These are phyloP conservation scores for Prostheceraeus crozeri DNA, from an alignment of 2,888 invertebrate species.

Conservation along the genomic window DNA sequence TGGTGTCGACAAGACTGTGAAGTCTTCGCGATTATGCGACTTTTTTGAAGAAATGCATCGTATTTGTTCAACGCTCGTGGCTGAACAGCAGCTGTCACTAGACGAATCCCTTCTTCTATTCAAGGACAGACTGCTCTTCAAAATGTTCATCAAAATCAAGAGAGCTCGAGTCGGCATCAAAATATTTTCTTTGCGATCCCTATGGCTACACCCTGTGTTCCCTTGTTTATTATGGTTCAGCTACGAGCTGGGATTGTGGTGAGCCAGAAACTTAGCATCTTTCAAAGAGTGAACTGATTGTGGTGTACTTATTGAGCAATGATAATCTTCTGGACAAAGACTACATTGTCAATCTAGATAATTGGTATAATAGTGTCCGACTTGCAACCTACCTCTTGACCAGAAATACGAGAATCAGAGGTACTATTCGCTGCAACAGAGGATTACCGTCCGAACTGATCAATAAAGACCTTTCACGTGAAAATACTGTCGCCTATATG, in stretches of 20 bases:
- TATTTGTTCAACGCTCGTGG: background rate
- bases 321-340: slow-evolving; percentile 13
- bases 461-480: background rate
- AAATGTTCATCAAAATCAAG: slow-evolving; percentile 7
- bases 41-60: background rate
- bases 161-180: slow-evolving; percentile 16
- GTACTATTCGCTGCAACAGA: background rate
- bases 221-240: slow-evolving; percentile 20
- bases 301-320: slow-evolving; percentile 12
- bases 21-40: too few relatives aligned
- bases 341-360: slow-evolving; percentile 15
- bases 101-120: slow-evolving; percentile 22
- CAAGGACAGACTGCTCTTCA: slow-evolving; percentile 8
- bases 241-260: slow-evolving; percentile 10
- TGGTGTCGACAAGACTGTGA: slow-evolving; percentile 16
- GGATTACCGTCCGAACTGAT: slow-evolving; percentile 10
- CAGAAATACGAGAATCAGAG: slow-evolving; percentile 7
- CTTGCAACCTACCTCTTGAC: slow-evolving; percentile 15
- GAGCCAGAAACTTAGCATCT: slow-evolving; percentile 14
- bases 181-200: slow-evolving; percentile 17
- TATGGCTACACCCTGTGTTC: slow-evolving; percentile 17
- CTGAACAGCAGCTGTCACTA: slow-evolving; percentile 7
- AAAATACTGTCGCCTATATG: slow-evolving; percentile 18
- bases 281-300: slow-evolving; percentile 12
- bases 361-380: slow-evolving; percentile 17